phyloP scores from a whole-genome alignment of 2,888 invertebrate species.

The Candidula unifasciata region DNA sequence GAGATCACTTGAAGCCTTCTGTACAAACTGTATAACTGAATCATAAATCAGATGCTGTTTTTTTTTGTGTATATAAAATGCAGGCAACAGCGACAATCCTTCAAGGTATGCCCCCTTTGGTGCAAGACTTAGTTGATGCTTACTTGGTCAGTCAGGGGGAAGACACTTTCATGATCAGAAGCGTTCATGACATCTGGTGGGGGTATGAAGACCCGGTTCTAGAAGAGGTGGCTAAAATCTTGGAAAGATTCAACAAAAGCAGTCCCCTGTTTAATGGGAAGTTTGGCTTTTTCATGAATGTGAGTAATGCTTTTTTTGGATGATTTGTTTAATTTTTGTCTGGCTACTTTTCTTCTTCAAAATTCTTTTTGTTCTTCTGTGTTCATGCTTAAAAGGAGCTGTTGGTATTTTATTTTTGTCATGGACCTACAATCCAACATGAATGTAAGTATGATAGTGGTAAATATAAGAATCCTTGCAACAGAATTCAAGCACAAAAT shows the following conservation, averaged over 20 bases:
- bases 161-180: constrained; percentile 37
- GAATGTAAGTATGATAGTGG: no score
- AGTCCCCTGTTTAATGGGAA: constrained; percentile 46
- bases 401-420: no score
- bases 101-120: constrained; percentile 24
- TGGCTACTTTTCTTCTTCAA: no score
- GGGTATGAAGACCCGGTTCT: constrained; percentile 52
- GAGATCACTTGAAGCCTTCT: no score
- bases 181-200: constrained; percentile 53
- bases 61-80: constrained; percentile 1
- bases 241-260: constrained; percentile 40
- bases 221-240: constrained; percentile 38
- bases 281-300: constrained; percentile 54
- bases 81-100: constrained; percentile 47
- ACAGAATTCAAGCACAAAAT: no score
- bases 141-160: constrained; percentile 35
- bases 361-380: no score
- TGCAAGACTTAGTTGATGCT: constrained; percentile 22
- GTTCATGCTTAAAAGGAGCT: no score
- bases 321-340: neutral
- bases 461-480: no score
- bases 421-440: no score
- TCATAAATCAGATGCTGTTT: neutral
- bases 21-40: no score
- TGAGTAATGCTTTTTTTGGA: constrained; percentile 6